These are phyloP conservation scores for Cinclus cinclus DNA, from an alignment of 2,113 vertebrate genomes.

Conservation along the genomic window DNA sequence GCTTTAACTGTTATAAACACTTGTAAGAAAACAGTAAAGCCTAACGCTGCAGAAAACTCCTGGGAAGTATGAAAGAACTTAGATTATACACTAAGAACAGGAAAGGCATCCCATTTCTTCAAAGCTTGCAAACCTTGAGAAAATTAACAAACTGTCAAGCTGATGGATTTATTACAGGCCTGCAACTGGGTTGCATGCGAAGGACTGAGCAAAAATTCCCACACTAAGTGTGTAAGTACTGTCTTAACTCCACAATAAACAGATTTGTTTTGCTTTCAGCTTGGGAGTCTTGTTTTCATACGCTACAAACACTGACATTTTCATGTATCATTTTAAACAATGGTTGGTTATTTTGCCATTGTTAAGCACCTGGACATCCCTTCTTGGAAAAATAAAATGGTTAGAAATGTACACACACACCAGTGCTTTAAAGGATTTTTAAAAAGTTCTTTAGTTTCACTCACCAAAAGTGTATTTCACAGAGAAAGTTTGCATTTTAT, in stretches of 20 bases:
- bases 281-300: not conserved
- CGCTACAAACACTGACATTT: not conserved
- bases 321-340: not conserved
- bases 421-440: not conserved
- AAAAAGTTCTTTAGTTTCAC: not conserved
- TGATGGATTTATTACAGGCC: not conserved
- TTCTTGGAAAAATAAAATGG: not conserved
- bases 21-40: not conserved
- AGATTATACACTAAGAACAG: not conserved
- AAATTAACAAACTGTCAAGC: not conserved
- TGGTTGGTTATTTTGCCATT: not conserved
- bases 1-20: not conserved
- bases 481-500: not conserved
- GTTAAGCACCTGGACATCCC: not conserved
- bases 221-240: not conserved
- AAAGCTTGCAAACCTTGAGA: not conserved
- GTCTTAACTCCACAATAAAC: not conserved
- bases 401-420: not conserved
- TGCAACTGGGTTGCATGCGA: accelerated
- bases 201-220: not conserved
- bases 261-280: not conserved
- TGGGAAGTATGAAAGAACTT: not conserved
- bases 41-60: not conserved
- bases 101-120: not conserved
- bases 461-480: not conserved